Evolutionary conservation across 1,140 invertebrate genomes (phyloP), one percentile per base, ranked within the genome.

Genomic region (Drosophila micromelanica): DNA sequence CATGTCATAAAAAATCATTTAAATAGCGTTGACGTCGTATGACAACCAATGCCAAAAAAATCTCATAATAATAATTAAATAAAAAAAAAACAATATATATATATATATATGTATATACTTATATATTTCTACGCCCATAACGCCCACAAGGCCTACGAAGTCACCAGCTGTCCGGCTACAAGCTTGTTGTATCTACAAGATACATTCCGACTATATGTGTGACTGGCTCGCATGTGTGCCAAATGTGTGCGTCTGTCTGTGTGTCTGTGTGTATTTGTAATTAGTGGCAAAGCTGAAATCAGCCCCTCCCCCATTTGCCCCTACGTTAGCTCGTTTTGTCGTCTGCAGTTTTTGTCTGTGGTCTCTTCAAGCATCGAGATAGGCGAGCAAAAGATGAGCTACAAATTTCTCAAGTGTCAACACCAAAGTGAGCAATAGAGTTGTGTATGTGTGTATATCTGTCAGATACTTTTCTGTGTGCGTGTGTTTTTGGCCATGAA

Each of bases 371-470:
- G 49, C 84, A 82, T 86, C 85, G 80, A 89, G 84, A 87, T 87
- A 87, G 77, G 84, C 73, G 64, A 56, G 76, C 85, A 89, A 80
- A 84, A 80, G 84, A 90, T 90, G 89, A 90, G 89, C 89, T 89
- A 90, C 89, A 90, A 90, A 90, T 90, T 90, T 90, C 89, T 90
- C 89, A 90, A 90, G 77, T 90, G 89, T 90, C 89, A 90, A 90
- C 89, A 90, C 89, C 87, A 75, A 72, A 63, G 57, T 62, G 63
- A 68, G 80, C 70, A 65, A 63, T 59, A 71, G 68, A 70, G 68
- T 45, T 63, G 3, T 64, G 11, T 57, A 17, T 69, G 23, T 63
- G 57, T 52, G 17, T 59, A 59, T 54, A 61, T 52, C 67, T 77
- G 78, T 75, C 71, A 84, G 76, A 76, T 84, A 78, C 80, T 78